Evolutionary conservation across 1,140 invertebrate species (phyloP).

Genomic region (Helicoverpa zea): DNA sequence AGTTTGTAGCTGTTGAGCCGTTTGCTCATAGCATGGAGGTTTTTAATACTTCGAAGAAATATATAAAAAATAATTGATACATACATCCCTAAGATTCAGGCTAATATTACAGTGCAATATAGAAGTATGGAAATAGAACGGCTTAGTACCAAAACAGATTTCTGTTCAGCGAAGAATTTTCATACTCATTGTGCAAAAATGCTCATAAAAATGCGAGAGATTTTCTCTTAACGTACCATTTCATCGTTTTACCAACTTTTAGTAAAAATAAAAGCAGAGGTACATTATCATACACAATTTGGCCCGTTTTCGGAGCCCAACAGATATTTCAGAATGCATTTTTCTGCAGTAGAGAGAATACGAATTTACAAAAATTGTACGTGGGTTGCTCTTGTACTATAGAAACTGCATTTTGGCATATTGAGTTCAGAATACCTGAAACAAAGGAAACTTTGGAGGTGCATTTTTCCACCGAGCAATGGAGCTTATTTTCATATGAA

Average conservation of each 20-base stretch:
- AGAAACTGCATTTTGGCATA: slow-evolving; percentile 32
- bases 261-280: slow-evolving; percentile 21
- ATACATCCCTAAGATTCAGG: too few species aligned
- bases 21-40: too few species aligned
- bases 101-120: too few species aligned
- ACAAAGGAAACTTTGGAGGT: slow-evolving; percentile 38
- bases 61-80: too few species aligned
- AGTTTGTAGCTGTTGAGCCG: too few species aligned
- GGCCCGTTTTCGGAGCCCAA: slow-evolving; percentile 7
- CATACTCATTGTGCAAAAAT: not conserved
- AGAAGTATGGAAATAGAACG: not conserved
- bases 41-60: not conserved
- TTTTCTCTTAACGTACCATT: slow-evolving; percentile 29
- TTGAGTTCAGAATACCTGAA: slow-evolving; percentile 24
- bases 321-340: slow-evolving; percentile 37
- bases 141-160: not conserved
- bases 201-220: slow-evolving; percentile 3
- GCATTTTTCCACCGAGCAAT: slow-evolving; percentile 5
- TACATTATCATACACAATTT: slow-evolving; percentile 34
- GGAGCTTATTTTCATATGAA: slow-evolving; percentile 41
- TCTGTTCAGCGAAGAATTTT: not conserved
- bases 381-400: slow-evolving; percentile 3
- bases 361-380: slow-evolving; percentile 24
- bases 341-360: slow-evolving; percentile 12
- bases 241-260: not conserved